Evolutionary conservation across 2,113 vertebrate species (phyloP).

Genomic region (Solenodon paradoxus): DNA sequence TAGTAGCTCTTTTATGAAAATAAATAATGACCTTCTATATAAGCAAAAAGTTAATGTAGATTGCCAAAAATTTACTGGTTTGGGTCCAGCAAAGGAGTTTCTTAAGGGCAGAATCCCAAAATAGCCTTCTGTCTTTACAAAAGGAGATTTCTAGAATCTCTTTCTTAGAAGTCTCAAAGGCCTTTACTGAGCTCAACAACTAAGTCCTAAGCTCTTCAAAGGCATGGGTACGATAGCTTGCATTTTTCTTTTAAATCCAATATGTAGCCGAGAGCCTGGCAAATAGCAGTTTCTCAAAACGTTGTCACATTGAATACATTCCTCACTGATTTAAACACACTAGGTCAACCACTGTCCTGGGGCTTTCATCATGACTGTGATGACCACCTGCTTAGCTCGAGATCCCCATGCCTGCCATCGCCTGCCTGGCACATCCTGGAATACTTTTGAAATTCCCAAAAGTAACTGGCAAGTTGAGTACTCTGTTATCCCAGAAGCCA

Average conservation of each 20-base stretch:
- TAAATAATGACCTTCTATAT: slow-evolving; percentile 50
- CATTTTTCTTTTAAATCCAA: neutral
- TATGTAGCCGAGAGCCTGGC: neutral
- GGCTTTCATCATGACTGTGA: accelerated
- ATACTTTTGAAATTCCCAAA: neutral
- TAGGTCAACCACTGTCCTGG: neutral
- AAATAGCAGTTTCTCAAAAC: neutral
- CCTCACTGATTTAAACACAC: neutral
- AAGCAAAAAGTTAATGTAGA: slow-evolving; percentile 21
- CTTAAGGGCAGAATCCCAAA: slow-evolving; percentile 29
- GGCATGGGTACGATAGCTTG: neutral
- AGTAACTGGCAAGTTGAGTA: neutral
- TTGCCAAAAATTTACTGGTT: slow-evolving; percentile 34
- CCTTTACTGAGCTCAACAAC: neutral
- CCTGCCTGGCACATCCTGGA: neutral
- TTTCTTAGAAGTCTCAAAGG: neutral
- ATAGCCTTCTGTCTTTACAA: neutral
- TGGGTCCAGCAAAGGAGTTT: slow-evolving; percentile 36
- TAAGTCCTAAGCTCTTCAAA: neutral
- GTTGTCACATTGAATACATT: neutral
- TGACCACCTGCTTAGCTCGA: neutral
- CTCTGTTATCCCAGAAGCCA: neutral
- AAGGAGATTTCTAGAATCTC: neutral
- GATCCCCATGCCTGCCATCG: neutral
- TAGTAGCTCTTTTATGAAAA: slow-evolving; percentile 40